A percentile compares a stretch with the other conserved stretches of the same genome.
Conservation (phyloP, 1,140 invertebrate species). For the Lepidurus couesii region DNA sequence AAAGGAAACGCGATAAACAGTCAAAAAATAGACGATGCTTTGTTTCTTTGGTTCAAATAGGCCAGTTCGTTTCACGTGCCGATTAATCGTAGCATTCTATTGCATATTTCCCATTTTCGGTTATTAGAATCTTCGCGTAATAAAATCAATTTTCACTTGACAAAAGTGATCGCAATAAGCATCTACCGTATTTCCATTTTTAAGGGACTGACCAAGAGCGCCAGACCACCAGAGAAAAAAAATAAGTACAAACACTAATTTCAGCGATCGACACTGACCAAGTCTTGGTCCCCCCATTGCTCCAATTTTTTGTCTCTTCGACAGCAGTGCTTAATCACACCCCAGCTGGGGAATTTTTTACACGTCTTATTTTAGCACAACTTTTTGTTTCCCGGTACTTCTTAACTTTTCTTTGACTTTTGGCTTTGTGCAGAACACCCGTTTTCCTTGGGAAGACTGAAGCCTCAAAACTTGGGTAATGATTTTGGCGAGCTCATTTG, state of each 20-base stretch:
- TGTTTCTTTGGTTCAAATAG: no score
- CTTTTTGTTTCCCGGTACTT: not conserved
- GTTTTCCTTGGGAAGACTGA: not conserved
- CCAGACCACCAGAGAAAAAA: not conserved
- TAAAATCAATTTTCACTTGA: no score
- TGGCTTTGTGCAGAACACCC: not conserved
- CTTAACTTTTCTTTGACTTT: slow-evolving; percentile 7
- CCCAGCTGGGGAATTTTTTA: not conserved
- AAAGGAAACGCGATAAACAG: no score
- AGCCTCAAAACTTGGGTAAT: slow-evolving; percentile 13
- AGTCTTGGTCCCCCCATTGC: not conserved
- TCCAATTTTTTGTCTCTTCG: not conserved
- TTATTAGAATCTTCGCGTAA: no score
- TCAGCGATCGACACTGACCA: not conserved
- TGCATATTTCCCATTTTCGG: no score
- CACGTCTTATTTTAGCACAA: not conserved
- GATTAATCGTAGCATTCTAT: no score
- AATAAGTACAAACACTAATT: not conserved
- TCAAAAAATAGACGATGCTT: no score
- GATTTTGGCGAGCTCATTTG: slow-evolving; percentile 18
- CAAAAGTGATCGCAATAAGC: no score
- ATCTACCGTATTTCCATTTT: no score
- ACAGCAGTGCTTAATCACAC: not conserved
- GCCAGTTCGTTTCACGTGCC: no score
- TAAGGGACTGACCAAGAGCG: no score